Percentiles rank a stretch among this genome's conserved stretches.
These are phyloP conservation scores for Punctoribates punctum DNA, from an alignment of 2,888 invertebrate genomes.

Conservation along the genomic window DNA sequence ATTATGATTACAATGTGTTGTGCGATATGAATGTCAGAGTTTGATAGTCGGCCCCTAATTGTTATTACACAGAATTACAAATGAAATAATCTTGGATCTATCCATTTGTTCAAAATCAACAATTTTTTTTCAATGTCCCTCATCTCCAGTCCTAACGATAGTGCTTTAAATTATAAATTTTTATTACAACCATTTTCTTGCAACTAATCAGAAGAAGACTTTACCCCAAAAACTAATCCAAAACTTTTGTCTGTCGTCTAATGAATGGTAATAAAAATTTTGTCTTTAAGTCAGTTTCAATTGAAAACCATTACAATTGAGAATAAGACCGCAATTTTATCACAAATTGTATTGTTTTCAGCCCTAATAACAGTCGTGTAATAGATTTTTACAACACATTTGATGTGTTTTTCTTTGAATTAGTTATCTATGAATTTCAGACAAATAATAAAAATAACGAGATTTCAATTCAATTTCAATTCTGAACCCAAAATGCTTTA, in stretches of 20 bases:
- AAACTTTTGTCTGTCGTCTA: neutral
- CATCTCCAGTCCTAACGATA: too few species aligned
- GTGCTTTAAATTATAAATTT: too few species aligned
- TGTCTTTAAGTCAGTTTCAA: neutral
- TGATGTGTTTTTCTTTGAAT: too few species aligned
- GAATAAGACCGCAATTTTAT: neutral
- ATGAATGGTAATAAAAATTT: neutral
- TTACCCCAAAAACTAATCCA: neutral
- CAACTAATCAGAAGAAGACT: neutral
- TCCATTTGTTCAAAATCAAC: too few species aligned
- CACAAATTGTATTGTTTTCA: neutral
- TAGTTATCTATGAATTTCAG: too few species aligned
- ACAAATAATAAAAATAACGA: too few species aligned
- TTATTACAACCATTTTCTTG: too few species aligned
- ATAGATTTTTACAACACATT: neutral
- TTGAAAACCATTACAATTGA: neutral
- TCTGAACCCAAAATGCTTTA: too few species aligned
- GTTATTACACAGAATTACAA: neutral
- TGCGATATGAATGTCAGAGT: neutral
- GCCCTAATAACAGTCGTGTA: neutral
- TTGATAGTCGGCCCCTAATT: neutral
- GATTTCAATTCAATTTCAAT: too few species aligned
- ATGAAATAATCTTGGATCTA: neutral
- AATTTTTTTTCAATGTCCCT: neutral
- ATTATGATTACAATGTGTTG: neutral